These are phyloP conservation scores for Bombus breviceps DNA, from an alignment of 1,140 invertebrate species.

Conservation along the genomic window DNA sequence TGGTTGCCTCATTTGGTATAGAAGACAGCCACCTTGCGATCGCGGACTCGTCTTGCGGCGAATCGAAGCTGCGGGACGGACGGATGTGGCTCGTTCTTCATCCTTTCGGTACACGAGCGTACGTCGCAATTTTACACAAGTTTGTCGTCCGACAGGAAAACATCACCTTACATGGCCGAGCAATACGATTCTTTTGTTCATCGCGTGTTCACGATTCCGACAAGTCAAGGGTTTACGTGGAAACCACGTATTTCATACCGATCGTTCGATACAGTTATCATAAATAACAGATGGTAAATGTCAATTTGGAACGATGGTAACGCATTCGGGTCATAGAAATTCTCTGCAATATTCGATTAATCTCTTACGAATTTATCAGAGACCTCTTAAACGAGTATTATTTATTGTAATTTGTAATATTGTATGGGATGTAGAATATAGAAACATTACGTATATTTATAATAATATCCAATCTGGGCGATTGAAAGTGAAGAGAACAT, in stretches of 20 bases:
- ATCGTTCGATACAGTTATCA: conserved; percentile 27
- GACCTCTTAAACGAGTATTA: background rate
- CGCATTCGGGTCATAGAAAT: background rate
- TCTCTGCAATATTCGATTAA: background rate
- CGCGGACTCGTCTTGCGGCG: conserved; percentile 40
- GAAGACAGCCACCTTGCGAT: conserved; percentile 57
- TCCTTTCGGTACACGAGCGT: conserved; percentile 45
- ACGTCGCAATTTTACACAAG: conserved; percentile 55
- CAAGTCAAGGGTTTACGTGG: background rate
- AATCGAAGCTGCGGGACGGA: conserved; percentile 58
- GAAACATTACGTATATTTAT: background rate
- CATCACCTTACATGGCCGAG: conserved; percentile 52
- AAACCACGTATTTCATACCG: conserved; percentile 17
- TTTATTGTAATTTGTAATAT: background rate
- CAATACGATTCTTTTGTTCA: conserved; percentile 47
- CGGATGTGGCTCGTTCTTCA: conserved; percentile 72
- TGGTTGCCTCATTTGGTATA: conserved; percentile 77
- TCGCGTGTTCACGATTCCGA: conserved; percentile 15
- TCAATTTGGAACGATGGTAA: background rate
- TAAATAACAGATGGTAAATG: background rate
- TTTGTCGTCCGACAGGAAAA: conserved; percentile 48
- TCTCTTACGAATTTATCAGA: background rate
- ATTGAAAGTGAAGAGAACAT: too few species aligned
- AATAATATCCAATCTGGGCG: background rate
- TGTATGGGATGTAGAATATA: background rate